A percentile compares a stretch with the other conserved stretches of the same genome.
These are phyloP conservation scores for Lamprologus sp. DNA, from an alignment of 2,113 vertebrate species.

Conservation along the genomic window DNA sequence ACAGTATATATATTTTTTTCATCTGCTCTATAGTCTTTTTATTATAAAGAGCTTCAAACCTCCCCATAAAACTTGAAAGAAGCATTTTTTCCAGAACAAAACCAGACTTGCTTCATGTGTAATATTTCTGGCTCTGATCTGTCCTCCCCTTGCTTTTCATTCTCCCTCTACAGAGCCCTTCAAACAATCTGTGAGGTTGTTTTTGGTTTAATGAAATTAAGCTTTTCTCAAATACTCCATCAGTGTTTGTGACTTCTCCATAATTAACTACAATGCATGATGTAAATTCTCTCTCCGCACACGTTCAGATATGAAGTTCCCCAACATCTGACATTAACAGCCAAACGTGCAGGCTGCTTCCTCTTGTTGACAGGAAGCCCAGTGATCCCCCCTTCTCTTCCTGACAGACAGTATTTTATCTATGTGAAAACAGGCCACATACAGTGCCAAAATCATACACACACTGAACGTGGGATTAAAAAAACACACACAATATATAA, in stretches of 20 bases:
- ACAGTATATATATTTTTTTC: not conserved
- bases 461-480: not conserved
- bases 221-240: not conserved
- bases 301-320: not conserved
- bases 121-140: not conserved
- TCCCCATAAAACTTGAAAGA: slow-evolving; percentile 20
- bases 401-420: not conserved
- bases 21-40: not conserved
- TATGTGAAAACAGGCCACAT: not conserved
- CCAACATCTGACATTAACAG: not conserved
- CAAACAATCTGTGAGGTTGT: not conserved
- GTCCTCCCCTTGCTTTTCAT: not conserved
- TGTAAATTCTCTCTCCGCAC: not conserved
- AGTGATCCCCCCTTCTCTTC: not conserved
- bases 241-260: not conserved
- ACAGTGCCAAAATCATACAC: not conserved
- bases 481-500: not conserved
- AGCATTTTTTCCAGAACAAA: not conserved
- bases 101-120: not conserved
- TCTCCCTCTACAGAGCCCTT: not conserved
- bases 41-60: slow-evolving; percentile 18
- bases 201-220: not conserved
- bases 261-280: not conserved
- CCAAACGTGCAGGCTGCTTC: not conserved
- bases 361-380: slow-evolving; percentile 51